These are phyloP conservation scores for Gephyroberyx darwinii DNA, from an alignment of 2,797 vertebrate species.

Conservation along the genomic window DNA sequence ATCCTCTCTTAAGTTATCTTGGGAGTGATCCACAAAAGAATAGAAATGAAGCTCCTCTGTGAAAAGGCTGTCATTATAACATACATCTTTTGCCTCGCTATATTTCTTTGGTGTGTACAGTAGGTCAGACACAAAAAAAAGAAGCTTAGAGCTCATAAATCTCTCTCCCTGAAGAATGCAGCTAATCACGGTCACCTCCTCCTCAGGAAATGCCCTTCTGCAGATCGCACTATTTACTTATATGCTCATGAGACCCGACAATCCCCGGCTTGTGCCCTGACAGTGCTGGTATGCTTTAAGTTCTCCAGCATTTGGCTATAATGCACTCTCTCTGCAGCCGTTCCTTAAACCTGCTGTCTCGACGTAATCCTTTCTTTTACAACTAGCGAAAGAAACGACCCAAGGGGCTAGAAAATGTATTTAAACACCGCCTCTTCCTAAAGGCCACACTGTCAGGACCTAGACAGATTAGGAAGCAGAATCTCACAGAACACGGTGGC, in stretches of 20 bases:
- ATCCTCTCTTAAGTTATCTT: constrained; percentile 10
- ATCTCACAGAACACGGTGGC: constrained; percentile 4
- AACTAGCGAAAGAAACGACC: constrained; percentile 38
- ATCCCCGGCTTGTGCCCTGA: constrained; percentile 11
- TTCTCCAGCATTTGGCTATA: constrained; percentile 18
- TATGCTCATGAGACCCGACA: constrained; percentile 38
- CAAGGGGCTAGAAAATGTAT: constrained; percentile 19
- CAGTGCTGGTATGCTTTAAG: too few relatives aligned
- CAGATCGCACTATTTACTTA: constrained; percentile 59
- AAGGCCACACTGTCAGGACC: constrained; percentile 53
- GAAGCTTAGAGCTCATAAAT: constrained; percentile 42
- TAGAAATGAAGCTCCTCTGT: constrained; percentile 1
- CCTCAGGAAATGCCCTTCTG: constrained; percentile 31
- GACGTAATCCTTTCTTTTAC: constrained; percentile 7
- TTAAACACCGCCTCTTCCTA: constrained; percentile 20
- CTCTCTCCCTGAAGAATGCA: constrained; percentile 38
- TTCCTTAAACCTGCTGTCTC: not conserved
- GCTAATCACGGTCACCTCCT: constrained; percentile 60
- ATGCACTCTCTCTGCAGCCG: constrained; percentile 11
- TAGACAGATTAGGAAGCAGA: constrained; percentile 44
- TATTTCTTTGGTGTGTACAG: constrained; percentile 24
- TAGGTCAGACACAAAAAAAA: constrained; percentile 35
- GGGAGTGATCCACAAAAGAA: constrained; percentile 8
- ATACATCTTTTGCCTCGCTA: not conserved
- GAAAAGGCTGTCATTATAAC: not conserved